Conservation (phyloP, 2,113 vertebrate genomes). For the Myrmecophaga tridactyla region DNA sequence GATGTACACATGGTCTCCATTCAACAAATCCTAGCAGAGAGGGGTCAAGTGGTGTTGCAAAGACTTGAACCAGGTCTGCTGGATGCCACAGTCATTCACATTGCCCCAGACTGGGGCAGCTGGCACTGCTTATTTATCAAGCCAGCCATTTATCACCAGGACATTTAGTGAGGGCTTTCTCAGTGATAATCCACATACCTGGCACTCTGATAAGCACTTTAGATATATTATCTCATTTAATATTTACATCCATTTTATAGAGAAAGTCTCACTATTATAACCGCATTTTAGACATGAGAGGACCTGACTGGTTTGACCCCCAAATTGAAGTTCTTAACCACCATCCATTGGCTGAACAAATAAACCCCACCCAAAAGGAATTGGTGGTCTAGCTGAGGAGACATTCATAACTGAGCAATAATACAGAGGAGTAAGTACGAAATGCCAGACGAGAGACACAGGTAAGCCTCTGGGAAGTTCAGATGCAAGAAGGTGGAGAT, state of each 20-base stretch:
- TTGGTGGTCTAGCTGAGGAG: neutral
- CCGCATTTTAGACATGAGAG: neutral
- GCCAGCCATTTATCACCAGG: neutral
- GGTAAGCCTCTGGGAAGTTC: neutral
- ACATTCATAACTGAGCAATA: neutral
- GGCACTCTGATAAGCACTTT: neutral
- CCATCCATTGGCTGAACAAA: neutral
- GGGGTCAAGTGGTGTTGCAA: neutral
- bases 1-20: neutral
- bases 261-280: neutral
- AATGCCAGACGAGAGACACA: neutral
- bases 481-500: neutral
- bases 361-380: neutral
- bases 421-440: neutral
- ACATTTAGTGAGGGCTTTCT: neutral
- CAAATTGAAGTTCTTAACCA: neutral
- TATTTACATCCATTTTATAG: neutral
- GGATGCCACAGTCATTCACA: neutral
- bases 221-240: accelerated
- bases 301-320: neutral
- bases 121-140: neutral
- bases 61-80: neutral
- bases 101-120: neutral
- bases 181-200: neutral
- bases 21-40: neutral